Base-by-base conservation (phyloP, 2,113 vertebrate genomes). In the Takifugu flavidus region DNA sequence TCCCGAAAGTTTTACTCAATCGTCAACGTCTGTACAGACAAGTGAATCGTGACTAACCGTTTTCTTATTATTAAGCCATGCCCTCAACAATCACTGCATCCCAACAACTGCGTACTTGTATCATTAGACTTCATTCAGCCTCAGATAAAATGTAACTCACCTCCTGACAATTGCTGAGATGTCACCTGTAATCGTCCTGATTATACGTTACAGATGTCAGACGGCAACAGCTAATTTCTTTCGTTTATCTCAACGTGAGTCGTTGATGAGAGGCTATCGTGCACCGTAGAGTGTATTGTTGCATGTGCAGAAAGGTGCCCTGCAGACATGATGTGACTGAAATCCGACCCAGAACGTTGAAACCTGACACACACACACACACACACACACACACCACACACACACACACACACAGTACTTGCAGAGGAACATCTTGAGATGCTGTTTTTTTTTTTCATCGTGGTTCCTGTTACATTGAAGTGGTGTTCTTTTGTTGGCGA, bases 401-500 rank as follows among this genome's bases (percentile, higher is more conserved):
- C 20, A 5, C 20, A 20, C 20, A 20, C 20, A 20, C 20, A 5
- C 29, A 31, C 34, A 39, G 7, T 10, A 39, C 34, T 39, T 39
- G 34, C 34, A 39, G 34, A 39, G 34, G 2, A 39, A 6, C 34
- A 11, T 11, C 34, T 11, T 39, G 34, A 10, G 34, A 39, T 39
- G 34, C 34, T 39, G 34, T 31, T 39, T 39, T 39, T 39, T 39
- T 58, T 77, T 28, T 69, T 60, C 60, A 72, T 58, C 34, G 47
- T 47, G 13, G 25, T 65, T 70, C 34, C 56, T 49, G 45, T 2
- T 68, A 67, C 43, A 52, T 72, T 82, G 80, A 77, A 85, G 82
- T 71, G 72, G 71, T 56, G 61, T 75, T 46, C 74, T 83, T 86
- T 84, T 76, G 80, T 84, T 68, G 10, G 53, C 61, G 46, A 60